Conservation (phyloP, 2,797 vertebrate genomes). For the Melanotaenia nigrans region DNA sequence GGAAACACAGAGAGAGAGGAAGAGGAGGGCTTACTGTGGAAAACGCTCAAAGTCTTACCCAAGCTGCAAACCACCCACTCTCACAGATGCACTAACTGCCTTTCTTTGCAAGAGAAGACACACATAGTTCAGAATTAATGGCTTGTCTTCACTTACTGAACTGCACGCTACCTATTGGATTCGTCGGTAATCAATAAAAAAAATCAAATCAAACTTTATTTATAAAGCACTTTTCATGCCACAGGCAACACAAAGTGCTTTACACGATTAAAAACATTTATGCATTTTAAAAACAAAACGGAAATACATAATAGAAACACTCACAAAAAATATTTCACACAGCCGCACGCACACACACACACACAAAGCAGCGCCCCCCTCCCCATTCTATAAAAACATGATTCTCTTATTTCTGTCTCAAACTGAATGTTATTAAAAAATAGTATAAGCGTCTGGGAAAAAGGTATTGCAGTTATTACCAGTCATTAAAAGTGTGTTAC, state of each 20-base stretch:
- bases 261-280: no score
- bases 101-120: constrained; percentile 18
- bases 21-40: constrained; percentile 43
- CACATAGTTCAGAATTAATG: constrained; percentile 3
- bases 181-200: background rate
- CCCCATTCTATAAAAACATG: no score
- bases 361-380: no score
- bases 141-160: constrained; percentile 27
- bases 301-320: no score
- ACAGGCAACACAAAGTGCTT: no score
- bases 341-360: no score
- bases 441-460: background rate
- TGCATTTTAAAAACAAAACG: no score
- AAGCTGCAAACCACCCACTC: constrained; percentile 49
- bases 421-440: no score
- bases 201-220: no score
- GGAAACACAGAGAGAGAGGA: constrained; percentile 20
- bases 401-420: no score
- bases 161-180: background rate
- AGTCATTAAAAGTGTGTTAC: background rate
- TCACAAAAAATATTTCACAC: no score
- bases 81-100: constrained; percentile 33
- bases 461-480: background rate
- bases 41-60: constrained; percentile 51
- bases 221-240: no score